Evolutionary conservation across 92 coral and sea anemone genomes (phyloP), one percentile per base, ranked within the genome.

Genomic region (Micromussa lordhowensis): DNA sequence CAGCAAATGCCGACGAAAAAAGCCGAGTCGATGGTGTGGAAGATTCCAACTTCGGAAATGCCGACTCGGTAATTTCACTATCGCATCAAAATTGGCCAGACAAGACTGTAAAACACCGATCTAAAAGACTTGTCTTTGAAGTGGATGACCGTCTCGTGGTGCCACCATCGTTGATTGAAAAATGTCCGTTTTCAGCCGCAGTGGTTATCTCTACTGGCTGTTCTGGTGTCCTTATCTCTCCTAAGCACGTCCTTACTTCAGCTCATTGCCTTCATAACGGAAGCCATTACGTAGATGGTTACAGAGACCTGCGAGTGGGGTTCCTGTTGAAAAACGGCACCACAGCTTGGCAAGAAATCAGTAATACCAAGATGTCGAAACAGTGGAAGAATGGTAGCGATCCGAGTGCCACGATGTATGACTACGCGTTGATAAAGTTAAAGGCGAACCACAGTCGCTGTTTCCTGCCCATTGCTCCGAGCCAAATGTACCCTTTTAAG

Each of bases 211-310:
- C 98, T 0, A 98, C 98, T 0, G 99, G 99, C 61, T 98, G 99
- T 66, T 96, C 98, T 8, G 99, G 99, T 1, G 89, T 95, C 0
- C 86, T 93, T 0, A 94, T 98, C 14, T 96, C 99, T 5, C 97
- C 98, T 0, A 81, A 91, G 70, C 99, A 98, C 80, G 98, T 95
- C 3, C 81, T 98, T 29, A 96, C 99, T 0, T 93, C 99, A 6
- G 99, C 99, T 12, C 99, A 98, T 29, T 98, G 99, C 58, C 85
- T 98, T 18, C 99, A 98, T 71, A 91, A 89, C 53, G 98, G 97
- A 58, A 93, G 93, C 79, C 91, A 94, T 71, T 98, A 96, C 78
- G 95, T 95, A 48, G 88, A 85, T 6, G 98, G 96, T 1, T 96
- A 87, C 85, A 77, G 90, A 29, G 70, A 75, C 1, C 93, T 98